Evolutionary conservation across 2,888 invertebrate genomes (phyloP).

Genomic region (Campoletis raptor): DNA sequence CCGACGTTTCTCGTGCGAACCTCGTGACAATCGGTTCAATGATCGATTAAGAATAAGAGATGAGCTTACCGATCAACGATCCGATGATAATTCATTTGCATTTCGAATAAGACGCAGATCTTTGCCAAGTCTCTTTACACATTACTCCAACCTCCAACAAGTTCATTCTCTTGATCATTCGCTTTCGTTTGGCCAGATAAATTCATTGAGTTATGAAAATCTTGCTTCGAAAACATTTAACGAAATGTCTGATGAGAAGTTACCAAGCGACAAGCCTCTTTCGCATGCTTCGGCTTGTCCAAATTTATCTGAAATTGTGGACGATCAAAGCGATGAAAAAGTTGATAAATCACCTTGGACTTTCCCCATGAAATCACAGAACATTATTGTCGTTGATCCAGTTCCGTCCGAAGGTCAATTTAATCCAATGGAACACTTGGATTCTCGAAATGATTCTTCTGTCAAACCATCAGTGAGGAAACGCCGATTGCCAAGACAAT

Average conservation of each 20-base stretch:
- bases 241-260: not conserved
- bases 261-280: not conserved
- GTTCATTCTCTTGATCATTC: not conserved
- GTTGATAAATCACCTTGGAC: not conserved
- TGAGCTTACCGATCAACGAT: not conserved
- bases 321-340: not conserved
- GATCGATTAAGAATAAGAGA: not conserved
- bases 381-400: not conserved
- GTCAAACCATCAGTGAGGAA: not conserved
- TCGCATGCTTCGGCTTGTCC: not conserved
- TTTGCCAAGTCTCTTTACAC: not conserved
- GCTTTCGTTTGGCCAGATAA: conserved; percentile 10
- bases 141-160: not conserved
- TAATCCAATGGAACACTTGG: not conserved
- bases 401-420: not conserved
- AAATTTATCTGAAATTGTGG: not conserved
- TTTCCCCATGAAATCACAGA: not conserved
- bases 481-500: not conserved
- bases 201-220: not conserved
- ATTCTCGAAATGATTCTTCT: not conserved
- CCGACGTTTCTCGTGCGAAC: not conserved
- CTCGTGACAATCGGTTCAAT: not conserved
- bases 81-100: not conserved
- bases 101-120: not conserved
- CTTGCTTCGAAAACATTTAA: not conserved